Percentiles rank a stretch among this genome's conserved stretches.
Conservation (phyloP, 2,113 vertebrate genomes). For the Beaufortia kweichowensis region DNA sequence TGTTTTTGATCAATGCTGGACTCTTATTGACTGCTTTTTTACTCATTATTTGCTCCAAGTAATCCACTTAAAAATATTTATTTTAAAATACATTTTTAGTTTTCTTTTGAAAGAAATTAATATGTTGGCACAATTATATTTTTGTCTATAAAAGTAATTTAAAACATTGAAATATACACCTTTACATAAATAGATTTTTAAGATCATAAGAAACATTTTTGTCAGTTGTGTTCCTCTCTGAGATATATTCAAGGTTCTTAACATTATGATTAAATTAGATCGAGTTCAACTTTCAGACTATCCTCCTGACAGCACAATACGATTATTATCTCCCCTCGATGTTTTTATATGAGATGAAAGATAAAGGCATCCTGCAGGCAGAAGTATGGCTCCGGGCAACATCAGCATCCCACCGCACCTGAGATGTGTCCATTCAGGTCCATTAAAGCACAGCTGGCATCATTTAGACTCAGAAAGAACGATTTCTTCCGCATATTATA, state of each 20-base stretch:
- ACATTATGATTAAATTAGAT: slow-evolving; percentile 37
- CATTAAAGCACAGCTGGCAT: slow-evolving; percentile 42
- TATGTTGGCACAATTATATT: too few relatives aligned
- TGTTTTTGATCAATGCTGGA: too few relatives aligned
- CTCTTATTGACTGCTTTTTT: too few relatives aligned
- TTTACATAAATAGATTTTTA: too few relatives aligned
- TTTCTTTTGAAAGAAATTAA: too few relatives aligned
- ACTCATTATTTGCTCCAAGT: too few relatives aligned
- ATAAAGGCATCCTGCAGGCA: slow-evolving; percentile 38
- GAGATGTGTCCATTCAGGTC: slow-evolving; percentile 43
- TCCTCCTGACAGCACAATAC: slow-evolving; percentile 6
- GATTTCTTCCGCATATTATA: slow-evolving; percentile 11
- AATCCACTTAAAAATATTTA: too few relatives aligned
- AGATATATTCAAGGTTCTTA: slow-evolving; percentile 2
- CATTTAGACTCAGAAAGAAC: slow-evolving; percentile 28
- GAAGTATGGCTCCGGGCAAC: slow-evolving; percentile 23
- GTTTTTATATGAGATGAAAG: slow-evolving; percentile 31
- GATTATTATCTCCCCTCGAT: slow-evolving; percentile 11
- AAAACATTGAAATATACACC: too few relatives aligned
- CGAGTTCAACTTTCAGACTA: slow-evolving; percentile 28
- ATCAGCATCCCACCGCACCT: slow-evolving; percentile 26
- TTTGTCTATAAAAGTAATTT: too few relatives aligned
- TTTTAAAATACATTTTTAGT: too few relatives aligned
- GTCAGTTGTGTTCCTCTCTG: slow-evolving; percentile 27
- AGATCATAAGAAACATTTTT: too few relatives aligned